phyloP scores from a whole-genome alignment of 2,888 invertebrate species.

The Tenthredo mesomela region DNA sequence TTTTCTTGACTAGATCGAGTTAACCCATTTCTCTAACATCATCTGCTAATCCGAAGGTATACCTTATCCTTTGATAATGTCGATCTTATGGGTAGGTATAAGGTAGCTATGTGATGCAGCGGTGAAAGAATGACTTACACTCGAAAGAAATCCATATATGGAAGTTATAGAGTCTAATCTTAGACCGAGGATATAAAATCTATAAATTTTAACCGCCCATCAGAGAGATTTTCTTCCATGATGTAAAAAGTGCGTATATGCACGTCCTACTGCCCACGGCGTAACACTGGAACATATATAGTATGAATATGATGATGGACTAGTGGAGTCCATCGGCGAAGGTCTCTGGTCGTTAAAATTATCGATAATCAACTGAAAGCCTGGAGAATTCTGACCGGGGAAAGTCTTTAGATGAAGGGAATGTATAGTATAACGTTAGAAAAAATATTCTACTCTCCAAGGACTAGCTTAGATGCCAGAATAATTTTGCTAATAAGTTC shows the following conservation, averaged over 20 bases:
- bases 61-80: slow-evolving; percentile 15
- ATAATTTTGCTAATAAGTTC: no score
- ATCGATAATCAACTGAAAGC: neutral
- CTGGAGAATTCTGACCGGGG: neutral
- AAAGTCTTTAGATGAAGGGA: neutral
- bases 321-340: neutral
- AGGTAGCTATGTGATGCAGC: neutral
- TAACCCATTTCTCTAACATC: slow-evolving; percentile 42
- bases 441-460: neutral
- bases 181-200: neutral
- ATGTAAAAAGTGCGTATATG: slow-evolving; percentile 2
- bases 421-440: neutral
- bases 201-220: slow-evolving; percentile 29
- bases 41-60: slow-evolving; percentile 4
- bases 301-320: neutral
- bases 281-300: neutral
- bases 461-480: neutral
- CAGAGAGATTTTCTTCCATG: slow-evolving; percentile 23
- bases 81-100: neutral
- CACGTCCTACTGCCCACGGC: slow-evolving; percentile 48
- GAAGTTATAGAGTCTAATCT: slow-evolving; percentile 27
- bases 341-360: neutral
- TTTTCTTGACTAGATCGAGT: neutral
- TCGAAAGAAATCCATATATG: slow-evolving; percentile 2
- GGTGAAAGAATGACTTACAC: neutral